Evolutionary conservation across 2,113 vertebrate genomes (phyloP), one percentile per base, ranked within the genome.

Genomic region (Ramphastos sulfuratus): DNA sequence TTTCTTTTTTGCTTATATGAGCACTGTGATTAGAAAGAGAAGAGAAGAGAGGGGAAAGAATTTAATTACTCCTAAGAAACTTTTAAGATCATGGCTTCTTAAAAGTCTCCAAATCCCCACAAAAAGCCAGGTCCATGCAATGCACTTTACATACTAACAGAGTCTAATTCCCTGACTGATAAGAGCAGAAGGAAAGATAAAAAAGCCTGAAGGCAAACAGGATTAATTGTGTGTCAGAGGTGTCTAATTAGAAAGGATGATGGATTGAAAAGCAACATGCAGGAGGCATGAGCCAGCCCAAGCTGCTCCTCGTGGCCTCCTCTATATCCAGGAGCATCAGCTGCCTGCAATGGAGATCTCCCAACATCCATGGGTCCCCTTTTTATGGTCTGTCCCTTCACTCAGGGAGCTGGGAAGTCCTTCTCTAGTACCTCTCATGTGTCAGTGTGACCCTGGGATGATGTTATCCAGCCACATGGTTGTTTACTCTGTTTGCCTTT

Each of bases 191-290:
- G 82, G 85, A 54, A 94, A 97, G 96, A 97, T 97, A 93, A 97
- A 96, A 96, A 94, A 94, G 93, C 95, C 87, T n/a, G 90, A 85
- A 92, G 96, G 95, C 95, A 96, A 97, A 97, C 88, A 96, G 95
- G 96, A 97, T 96, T 96, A 96, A 96, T 96, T 96, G 92, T 85
- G 90, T 97, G 95, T 96, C 96, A 97, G 95, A 96, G 95, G 95
- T 96, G 95, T 86, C 96, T 97, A 97, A 97, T 97, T 97, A 97
- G 96, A 96, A 96, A 96, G 96, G 95, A 91, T 94, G 96, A 97
- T 97, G 96, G 95, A 89, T 92, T 94, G 93, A 84, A 90, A 95
- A 73, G 90, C 92, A 94, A 48, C 70, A 37, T 71, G 78, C 94
- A 87, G 83, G 93, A 94, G 92, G 85, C 77, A 59, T 0, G 8